Conservation (phyloP, 2,797 vertebrate genomes). For the Poliocrania exsul region DNA sequence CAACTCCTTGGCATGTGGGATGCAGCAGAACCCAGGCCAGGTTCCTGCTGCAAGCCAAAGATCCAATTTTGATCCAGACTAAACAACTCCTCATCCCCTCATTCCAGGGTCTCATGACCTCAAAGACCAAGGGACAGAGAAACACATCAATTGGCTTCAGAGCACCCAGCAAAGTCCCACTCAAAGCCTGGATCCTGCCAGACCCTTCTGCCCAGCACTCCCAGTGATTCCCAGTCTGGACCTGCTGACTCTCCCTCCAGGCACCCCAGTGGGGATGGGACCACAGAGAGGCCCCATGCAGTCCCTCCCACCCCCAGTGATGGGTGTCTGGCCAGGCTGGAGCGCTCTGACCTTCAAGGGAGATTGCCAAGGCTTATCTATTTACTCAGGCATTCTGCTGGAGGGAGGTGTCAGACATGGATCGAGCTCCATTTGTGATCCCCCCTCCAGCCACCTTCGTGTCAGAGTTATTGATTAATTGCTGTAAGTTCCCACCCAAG, state of each 20-base stretch:
- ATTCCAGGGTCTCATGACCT: not conserved
- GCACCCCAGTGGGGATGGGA: not conserved
- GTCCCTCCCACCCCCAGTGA: not conserved
- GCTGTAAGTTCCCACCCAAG: not conserved
- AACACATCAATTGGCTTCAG: not conserved
- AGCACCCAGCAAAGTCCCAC: not conserved
- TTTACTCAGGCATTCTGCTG: constrained; percentile 56
- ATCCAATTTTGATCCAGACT: not conserved
- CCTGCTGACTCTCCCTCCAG: not conserved
- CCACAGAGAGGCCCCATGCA: fast-evolving
- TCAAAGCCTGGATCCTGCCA: not conserved
- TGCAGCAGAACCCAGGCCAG: not conserved
- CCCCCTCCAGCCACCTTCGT: not conserved
- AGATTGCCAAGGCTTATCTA: constrained; percentile 56
- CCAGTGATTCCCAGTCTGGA: fast-evolving
- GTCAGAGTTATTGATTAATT: constrained; percentile 43
- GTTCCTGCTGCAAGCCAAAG: not conserved
- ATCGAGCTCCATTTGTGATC: not conserved
- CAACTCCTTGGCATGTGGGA: fast-evolving
- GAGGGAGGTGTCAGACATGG: not conserved
- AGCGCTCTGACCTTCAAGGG: constrained; percentile 55
- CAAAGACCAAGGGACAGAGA: not conserved
- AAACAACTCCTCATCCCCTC: not conserved
- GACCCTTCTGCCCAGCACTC: not conserved
- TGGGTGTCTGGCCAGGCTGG: not conserved